Evolutionary conservation across 2,888 invertebrate genomes (phyloP).

Genomic region (Heteromyza rotundicornis): DNA sequence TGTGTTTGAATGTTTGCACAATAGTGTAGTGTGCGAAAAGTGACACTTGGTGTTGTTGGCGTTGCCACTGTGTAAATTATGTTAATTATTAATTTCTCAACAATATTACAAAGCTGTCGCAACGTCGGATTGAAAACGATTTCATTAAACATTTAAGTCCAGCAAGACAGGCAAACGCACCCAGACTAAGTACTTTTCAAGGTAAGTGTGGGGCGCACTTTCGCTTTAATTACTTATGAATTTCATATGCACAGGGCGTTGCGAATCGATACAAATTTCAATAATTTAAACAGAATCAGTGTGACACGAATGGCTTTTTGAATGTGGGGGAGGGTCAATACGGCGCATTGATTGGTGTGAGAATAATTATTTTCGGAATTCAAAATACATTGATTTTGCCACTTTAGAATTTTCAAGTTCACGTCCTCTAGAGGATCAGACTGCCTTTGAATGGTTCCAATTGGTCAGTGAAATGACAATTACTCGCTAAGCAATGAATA

Average conservation of each 20-base stretch:
- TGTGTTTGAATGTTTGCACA: neutral
- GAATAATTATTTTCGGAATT: no score
- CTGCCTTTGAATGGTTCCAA: no score
- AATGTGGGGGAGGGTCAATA: no score
- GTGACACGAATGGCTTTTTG: no score
- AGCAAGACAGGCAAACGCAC: neutral
- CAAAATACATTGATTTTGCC: no score
- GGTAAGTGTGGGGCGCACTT: neutral
- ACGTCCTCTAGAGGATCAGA: no score
- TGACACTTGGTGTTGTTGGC: neutral
- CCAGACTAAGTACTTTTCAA: no score
- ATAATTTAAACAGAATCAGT: no score
- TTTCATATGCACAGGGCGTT: neutral
- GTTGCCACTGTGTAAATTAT: constrained; percentile 6
- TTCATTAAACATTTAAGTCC: constrained; percentile 12
- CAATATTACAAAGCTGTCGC: neutral
- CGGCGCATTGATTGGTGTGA: no score
- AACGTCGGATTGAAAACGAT: constrained; percentile 7
- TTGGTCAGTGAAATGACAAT: no score
- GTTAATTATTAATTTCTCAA: constrained; percentile 14
- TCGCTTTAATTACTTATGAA: neutral
- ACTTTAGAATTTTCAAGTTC: no score
- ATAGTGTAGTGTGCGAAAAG: neutral
- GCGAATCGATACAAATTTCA: neutral
- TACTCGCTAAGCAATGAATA: no score